Evolutionary conservation across 2,888 invertebrate species (phyloP).

Genomic region (Imbricaverruca yamaguchii): DNA sequence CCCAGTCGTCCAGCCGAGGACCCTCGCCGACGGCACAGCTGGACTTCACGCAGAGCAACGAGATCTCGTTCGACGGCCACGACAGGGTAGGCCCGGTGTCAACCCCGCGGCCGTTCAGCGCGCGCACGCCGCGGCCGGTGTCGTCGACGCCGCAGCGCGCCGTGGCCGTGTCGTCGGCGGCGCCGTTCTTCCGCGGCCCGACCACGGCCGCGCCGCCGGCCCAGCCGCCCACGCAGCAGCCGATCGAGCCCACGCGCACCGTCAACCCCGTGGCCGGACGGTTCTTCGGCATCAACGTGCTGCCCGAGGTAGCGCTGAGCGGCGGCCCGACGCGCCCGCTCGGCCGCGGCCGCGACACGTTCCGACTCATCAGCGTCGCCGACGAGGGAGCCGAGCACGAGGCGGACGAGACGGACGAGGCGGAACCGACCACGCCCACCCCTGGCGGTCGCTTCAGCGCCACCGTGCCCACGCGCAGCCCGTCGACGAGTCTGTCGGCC

Average conservation of each 20-base stretch:
- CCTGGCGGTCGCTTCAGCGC: slow-evolving; percentile 3
- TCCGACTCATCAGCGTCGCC: background rate
- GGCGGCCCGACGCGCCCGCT: background rate
- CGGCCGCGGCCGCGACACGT: background rate
- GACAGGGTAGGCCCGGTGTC: background rate
- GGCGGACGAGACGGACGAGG: background rate
- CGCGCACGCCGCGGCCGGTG: background rate
- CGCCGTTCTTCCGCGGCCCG: background rate
- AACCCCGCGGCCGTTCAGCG: background rate
- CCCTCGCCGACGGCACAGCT: too few species aligned
- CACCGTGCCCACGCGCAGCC: background rate
- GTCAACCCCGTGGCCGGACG: background rate
- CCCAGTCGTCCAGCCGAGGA: too few species aligned
- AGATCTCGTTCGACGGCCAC: background rate
- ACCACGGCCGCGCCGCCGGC: background rate
- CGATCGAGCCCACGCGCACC: background rate
- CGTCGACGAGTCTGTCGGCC: background rate
- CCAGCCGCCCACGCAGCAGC: background rate
- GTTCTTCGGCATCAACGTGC: background rate
- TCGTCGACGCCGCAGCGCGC: background rate
- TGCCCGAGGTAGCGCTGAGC: background rate
- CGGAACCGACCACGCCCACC: background rate
- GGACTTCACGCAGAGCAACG: too few species aligned
- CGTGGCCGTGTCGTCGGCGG: background rate
- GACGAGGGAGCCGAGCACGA: background rate